Base-by-base conservation (phyloP, 2,888 invertebrate genomes). In the Machimus rusticus region DNA sequence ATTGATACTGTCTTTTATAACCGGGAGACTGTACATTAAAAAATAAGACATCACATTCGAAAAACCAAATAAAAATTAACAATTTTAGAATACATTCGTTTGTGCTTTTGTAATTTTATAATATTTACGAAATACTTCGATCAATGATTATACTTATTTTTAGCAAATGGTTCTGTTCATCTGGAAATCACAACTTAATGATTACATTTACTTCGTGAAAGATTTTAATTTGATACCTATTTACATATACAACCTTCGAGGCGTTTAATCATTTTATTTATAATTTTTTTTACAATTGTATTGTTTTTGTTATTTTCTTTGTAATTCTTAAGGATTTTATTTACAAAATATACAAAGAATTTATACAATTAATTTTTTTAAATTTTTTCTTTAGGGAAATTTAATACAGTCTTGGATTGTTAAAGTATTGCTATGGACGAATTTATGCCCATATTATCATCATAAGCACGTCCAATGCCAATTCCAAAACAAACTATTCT, bases 81-180 rank as follows among this genome's bases (percentile, higher is more conserved):
- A 51, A n/a, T 87, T 88, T 88, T 88, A 88, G 88, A 87, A 88
- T 87, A 88, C 88, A 88, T 88, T 46, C 79, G 84, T 87, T 87
- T 88, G 88, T 87, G 87, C 87, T 88, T 84, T 87, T 85, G 74
- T 46, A n/a, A 31, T 16, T 81, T 12, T 55, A 31, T 37, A 76
- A 16, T 37, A 76, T 81, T 81, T 19, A 81, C 43, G 39, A 43
- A 43, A 78, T 43, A 39, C 9, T 78, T 43, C 39, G 76, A 76
- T 46, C 78, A 78, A 78, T 28, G 66, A 66, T 66, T 66, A 66
- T 28, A 76, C 39, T 76, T 76, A 76, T 37, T n/a, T 34, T 76
- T 34, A 39, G 14, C 34, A 76, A 76, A 76, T 76, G 39, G 76
- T 37, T 37, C 19, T 76, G 76, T 76, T 76, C 66, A 66, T 66